Base-by-base conservation (phyloP, 2,888 invertebrate genomes). In the Eilema sororculum region DNA sequence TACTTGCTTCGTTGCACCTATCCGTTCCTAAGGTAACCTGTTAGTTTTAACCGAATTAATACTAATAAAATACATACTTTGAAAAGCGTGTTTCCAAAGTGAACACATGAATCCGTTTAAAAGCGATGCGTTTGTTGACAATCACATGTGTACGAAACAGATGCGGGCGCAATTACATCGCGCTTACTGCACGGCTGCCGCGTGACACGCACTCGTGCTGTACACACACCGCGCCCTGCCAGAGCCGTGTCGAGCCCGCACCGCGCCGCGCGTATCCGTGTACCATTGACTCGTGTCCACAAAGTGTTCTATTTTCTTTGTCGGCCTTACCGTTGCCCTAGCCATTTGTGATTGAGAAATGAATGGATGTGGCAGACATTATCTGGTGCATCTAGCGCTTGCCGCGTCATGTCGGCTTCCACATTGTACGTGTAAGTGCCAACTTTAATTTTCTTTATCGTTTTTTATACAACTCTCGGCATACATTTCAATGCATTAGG, bases 111-210 rank as follows among this genome's bases (percentile, higher is more conserved):
- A 61, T 65, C 64, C 52, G 59, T 60, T 57, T 56, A 64, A 65
- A 69, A 28, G 25, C 52, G 22, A 9, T 60, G 33, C 52, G 37
- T 61, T 65, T 67, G 67, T 71, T 67, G 71, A 67, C 71, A 71
- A 37, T 67, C 58, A 46, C 52, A n/a, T 60, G 69, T 68, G 22
- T 28, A 64, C 71, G 59, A 37, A 65, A 65, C 41, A 68, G 16
- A 72, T 72, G 72, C 72, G 72, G 72, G 72, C 16, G 58, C 72
- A 68, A 72, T 68, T 72, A 69, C 72, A 70, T 58, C 41, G 37
- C 46, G 62, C 46, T 58, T 41, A 66, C n/a, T 57, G 65, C 65
- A 65, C 61, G 41, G 22, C 28, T 13, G 58, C 41, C 52, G 59
- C 13, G 63, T 20, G 46, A 28, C 52, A 46, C 16, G 3, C 5